Percentiles rank a stretch among this genome's conserved stretches.
Conservation (phyloP, 2,888 invertebrate genomes). For the Amblyteles armatorius region DNA sequence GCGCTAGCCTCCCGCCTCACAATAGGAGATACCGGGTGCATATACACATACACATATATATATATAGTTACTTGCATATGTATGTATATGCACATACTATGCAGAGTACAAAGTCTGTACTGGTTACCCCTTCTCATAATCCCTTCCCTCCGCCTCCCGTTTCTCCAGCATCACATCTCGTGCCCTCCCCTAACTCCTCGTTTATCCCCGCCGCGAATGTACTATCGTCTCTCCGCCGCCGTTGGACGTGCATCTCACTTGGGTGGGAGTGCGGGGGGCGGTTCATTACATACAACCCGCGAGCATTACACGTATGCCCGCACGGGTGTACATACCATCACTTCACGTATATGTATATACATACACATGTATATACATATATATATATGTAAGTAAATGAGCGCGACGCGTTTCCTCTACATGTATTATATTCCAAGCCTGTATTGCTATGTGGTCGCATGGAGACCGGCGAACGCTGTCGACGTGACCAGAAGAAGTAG, state of each 20-base stretch:
- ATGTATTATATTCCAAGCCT: background rate
- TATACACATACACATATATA: background rate
- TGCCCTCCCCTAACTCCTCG: constrained; percentile 45
- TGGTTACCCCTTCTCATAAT: constrained; percentile 59
- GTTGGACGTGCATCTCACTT: constrained; percentile 55
- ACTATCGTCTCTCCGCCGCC: constrained; percentile 46
- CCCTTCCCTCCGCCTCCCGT: constrained; percentile 56
- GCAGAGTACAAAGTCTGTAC: constrained; percentile 26
- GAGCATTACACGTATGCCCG: constrained; percentile 67
- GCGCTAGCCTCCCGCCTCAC: constrained; percentile 67
- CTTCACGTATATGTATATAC: constrained; percentile 2
- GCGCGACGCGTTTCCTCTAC: background rate
- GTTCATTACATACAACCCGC: constrained; percentile 74
- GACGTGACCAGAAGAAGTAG: constrained; percentile 13
- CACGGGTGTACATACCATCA: constrained; percentile 18
- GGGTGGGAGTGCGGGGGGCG: constrained; percentile 57
- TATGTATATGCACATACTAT: constrained; percentile 7
- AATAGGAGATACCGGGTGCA: constrained; percentile 45
- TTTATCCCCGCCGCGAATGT: constrained; percentile 60
- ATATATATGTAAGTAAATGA: constrained; percentile 5
- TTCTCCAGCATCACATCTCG: constrained; percentile 43
- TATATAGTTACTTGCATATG: background rate
- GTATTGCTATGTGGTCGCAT: constrained; percentile 25
- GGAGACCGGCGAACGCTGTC: constrained; percentile 20
- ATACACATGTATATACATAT: background rate